These are phyloP conservation scores for Aproaerema taeniolella DNA, from an alignment of 2,888 invertebrate species.

Conservation along the genomic window DNA sequence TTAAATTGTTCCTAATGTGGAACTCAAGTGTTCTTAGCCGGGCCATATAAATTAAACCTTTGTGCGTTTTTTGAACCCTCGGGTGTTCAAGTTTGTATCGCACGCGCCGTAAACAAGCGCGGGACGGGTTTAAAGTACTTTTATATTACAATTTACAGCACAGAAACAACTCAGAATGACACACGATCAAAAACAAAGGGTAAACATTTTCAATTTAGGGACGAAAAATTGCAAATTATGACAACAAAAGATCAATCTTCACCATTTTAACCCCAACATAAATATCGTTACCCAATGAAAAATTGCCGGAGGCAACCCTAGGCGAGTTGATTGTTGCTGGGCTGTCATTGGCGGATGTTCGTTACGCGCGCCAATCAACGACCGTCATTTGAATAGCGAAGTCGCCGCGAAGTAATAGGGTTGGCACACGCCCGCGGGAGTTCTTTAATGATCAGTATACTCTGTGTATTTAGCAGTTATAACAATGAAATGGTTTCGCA, in stretches of 20 bases:
- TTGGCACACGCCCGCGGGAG: slow-evolving; percentile 38
- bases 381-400: slow-evolving; percentile 46
- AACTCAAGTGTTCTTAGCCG: slow-evolving; percentile 44
- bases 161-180: too few species aligned
- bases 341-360: slow-evolving; percentile 51
- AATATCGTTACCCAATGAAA: slow-evolving; percentile 37
- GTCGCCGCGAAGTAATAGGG: slow-evolving; percentile 37
- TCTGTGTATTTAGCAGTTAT: slow-evolving; percentile 45
- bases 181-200: too few species aligned
- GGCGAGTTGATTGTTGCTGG: slow-evolving; percentile 44
- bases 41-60: slow-evolving; percentile 35
- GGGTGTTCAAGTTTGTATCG: too few species aligned
- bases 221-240: too few species aligned
- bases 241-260: too few species aligned
- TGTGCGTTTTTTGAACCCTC: too few species aligned
- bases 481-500: slow-evolving; percentile 24
- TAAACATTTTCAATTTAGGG: too few species aligned
- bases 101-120: too few species aligned
- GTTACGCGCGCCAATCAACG: slow-evolving; percentile 49
- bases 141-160: too few species aligned
- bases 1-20: slow-evolving; percentile 18
- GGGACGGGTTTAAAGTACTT: too few species aligned
- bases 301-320: slow-evolving; percentile 45
- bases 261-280: too few species aligned
- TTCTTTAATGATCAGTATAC: slow-evolving; percentile 59